A percentile compares a stretch with the other conserved stretches of the same genome.
These are phyloP conservation scores for Scyliorhinus canicula DNA, from an alignment of 2,797 vertebrate species.

Conservation along the genomic window DNA sequence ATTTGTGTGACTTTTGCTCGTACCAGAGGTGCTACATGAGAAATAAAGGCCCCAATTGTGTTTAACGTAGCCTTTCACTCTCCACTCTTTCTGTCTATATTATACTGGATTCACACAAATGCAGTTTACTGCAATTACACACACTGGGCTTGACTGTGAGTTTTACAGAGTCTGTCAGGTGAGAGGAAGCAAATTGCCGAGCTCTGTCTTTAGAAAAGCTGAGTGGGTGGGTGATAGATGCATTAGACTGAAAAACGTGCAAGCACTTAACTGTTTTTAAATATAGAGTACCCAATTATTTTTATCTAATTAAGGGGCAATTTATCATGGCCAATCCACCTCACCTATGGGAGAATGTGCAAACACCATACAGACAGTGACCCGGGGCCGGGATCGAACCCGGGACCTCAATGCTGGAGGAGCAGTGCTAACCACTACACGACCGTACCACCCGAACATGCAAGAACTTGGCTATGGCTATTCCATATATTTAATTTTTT, in stretches of 20 bases:
- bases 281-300: no score
- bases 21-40: not conserved
- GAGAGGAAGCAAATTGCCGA: not conserved
- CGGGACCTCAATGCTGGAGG: no score
- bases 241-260: not conserved
- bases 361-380: no score
- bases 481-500: not conserved
- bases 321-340: no score
- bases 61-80: not conserved
- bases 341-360: no score
- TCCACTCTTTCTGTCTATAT: not conserved
- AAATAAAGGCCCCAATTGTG: not conserved
- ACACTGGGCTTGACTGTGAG: not conserved
- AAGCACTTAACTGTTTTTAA: not conserved
- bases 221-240: not conserved
- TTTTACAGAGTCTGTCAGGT: not conserved
- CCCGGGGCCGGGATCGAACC: no score
- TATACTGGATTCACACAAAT: not conserved
- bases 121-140: not conserved
- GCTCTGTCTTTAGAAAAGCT: not conserved
- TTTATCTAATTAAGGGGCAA: no score
- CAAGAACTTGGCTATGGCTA: not conserved
- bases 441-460: no score
- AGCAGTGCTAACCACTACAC: no score
- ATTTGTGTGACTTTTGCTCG: not conserved